Evolutionary conservation across 2,888 invertebrate genomes (phyloP).

Genomic region (Plemyria rubiginata): DNA sequence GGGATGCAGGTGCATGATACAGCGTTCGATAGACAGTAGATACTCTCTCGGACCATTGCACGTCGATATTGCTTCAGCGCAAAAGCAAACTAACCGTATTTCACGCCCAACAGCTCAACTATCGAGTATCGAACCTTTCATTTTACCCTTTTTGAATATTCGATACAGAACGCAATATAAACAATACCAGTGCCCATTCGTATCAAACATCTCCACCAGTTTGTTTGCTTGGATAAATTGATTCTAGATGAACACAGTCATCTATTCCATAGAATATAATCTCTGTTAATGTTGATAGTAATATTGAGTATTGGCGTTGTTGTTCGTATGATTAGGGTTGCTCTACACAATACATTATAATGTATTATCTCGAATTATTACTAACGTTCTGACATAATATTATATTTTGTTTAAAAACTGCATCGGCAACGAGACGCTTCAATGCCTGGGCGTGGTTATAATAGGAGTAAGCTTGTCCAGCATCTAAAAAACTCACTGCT

Average conservation of each 20-base stretch:
- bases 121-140: slow-evolving; percentile 40
- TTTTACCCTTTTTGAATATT: slow-evolving; percentile 46
- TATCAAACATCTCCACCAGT: slow-evolving; percentile 45
- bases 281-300: slow-evolving; percentile 32
- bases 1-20: slow-evolving; percentile 41
- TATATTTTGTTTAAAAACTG: no score
- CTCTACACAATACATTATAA: not conserved
- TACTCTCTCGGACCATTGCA: slow-evolving; percentile 58
- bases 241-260: slow-evolving; percentile 45
- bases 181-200: slow-evolving; percentile 38
- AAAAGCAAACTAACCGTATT: slow-evolving; percentile 60
- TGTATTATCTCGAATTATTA: no score
- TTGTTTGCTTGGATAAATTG: slow-evolving; percentile 53
- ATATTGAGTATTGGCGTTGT: slow-evolving; percentile 13
- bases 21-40: slow-evolving; percentile 26
- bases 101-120: slow-evolving; percentile 52
- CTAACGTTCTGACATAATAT: no score
- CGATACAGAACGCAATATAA: slow-evolving; percentile 46
- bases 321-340: not conserved
- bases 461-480: no score
- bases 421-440: no score
- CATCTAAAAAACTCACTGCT: no score
- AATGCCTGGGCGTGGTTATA: no score
- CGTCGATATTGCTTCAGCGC: slow-evolving; percentile 55
- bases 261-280: slow-evolving; percentile 43